Evolutionary conservation across 2,113 vertebrate species (phyloP).

Genomic region (Corapipo altera): DNA sequence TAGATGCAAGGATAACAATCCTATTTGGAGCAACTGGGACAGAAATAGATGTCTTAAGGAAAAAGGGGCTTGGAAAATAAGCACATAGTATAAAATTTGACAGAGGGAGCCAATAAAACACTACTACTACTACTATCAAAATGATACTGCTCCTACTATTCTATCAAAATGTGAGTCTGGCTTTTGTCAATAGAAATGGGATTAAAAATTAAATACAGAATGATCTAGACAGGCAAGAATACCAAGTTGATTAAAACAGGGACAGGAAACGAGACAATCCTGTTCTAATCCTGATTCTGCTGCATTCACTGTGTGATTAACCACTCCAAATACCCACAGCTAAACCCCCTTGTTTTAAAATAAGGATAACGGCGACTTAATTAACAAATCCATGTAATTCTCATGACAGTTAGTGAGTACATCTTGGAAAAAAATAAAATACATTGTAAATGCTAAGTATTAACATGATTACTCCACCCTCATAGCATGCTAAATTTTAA

Average conservation of each 20-base stretch:
- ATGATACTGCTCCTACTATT: background rate
- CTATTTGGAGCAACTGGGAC: conserved; percentile 5
- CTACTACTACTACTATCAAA: background rate
- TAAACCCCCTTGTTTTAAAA: conserved; percentile 3
- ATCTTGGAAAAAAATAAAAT: background rate
- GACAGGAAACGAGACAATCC: background rate
- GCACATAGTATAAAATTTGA: background rate
- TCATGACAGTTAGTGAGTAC: background rate
- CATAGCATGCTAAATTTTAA: background rate
- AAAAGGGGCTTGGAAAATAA: background rate
- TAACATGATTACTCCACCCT: background rate
- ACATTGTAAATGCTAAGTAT: background rate
- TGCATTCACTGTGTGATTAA: background rate
- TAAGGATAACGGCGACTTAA: background rate
- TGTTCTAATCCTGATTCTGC: conserved; percentile 23
- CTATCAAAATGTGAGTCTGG: background rate
- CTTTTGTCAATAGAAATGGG: background rate
- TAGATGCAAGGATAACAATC: background rate
- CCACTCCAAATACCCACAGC: background rate
- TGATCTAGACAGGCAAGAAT: background rate
- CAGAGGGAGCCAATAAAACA: background rate
- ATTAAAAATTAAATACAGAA: background rate
- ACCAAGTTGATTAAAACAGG: background rate
- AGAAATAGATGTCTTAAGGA: conserved; percentile 13
- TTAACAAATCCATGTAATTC: background rate